Conservation (phyloP, 2,113 vertebrate species). For the Chaenogobius annularis region DNA sequence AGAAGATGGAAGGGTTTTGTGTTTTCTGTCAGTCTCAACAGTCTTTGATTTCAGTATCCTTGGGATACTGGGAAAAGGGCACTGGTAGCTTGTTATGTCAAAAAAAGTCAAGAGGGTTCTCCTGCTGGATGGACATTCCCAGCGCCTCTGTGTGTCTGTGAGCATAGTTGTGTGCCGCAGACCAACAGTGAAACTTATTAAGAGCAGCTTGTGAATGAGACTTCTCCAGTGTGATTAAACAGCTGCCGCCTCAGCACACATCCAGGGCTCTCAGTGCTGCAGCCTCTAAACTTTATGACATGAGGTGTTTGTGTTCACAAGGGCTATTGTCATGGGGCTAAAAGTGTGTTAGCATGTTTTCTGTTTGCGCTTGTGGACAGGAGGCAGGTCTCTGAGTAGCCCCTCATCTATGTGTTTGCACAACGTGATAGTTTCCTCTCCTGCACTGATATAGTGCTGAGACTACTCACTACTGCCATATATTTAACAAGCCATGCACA, state of each 20-base stretch:
- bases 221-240: constrained; percentile 65
- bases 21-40: constrained; percentile 3
- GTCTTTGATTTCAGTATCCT: constrained; percentile 43
- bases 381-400: constrained; percentile 45
- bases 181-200: constrained; percentile 59
- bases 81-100: constrained; percentile 50
- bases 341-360: constrained; percentile 33
- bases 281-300: constrained; percentile 64
- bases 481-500: neutral
- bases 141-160: constrained; percentile 43
- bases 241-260: constrained; percentile 59
- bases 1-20: constrained; percentile 4
- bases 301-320: constrained; percentile 28
- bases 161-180: constrained; percentile 43
- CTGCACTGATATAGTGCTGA: neutral
- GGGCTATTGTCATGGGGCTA: constrained; percentile 41
- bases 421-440: constrained; percentile 40
- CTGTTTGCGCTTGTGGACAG: constrained; percentile 31
- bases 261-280: constrained; percentile 21
- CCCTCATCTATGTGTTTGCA: constrained; percentile 51
- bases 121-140: constrained; percentile 38
- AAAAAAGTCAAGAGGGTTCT: constrained; percentile 24
- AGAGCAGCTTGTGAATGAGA: constrained; percentile 64
- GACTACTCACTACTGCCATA: neutral
- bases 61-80: constrained; percentile 49